These are phyloP conservation scores for Hippocampus comes DNA, from an alignment of 2,113 vertebrate species.

Conservation along the genomic window DNA sequence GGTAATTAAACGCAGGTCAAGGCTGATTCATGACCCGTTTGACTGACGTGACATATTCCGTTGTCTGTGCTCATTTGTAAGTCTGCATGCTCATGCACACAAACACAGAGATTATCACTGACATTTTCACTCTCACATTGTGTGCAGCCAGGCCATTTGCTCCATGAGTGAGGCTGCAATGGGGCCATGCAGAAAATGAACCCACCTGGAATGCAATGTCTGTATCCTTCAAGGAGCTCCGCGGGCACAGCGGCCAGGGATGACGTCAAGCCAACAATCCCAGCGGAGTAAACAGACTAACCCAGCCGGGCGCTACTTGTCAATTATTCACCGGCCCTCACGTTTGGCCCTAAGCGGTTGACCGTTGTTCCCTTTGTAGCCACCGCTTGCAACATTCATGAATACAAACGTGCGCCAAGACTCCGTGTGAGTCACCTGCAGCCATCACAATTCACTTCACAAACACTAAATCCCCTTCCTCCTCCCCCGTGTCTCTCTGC, in stretches of 20 bases:
- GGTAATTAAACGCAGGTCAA: constrained; percentile 64
- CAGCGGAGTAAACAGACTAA: constrained; percentile 16
- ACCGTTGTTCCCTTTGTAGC: constrained; percentile 19
- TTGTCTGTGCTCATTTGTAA: constrained; percentile 26
- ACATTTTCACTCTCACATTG: constrained; percentile 10
- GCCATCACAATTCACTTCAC: constrained; percentile 34
- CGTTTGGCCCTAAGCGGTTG: constrained; percentile 37
- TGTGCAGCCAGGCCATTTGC: constrained; percentile 16
- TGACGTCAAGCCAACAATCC: constrained; percentile 38
- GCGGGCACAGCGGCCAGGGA: constrained; percentile 21
- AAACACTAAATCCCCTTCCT: neutral
- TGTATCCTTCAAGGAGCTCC: constrained; percentile 8
- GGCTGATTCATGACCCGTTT: constrained; percentile 59
- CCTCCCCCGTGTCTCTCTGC: neutral
- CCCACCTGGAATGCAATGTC: constrained; percentile 4
- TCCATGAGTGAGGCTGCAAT: neutral
- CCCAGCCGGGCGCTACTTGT: constrained; percentile 27
- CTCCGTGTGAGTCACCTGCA: constrained; percentile 12
- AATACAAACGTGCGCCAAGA: constrained; percentile 27
- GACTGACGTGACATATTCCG: constrained; percentile 48
- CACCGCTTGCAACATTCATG: constrained; percentile 42
- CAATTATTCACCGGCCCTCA: constrained; percentile 46
- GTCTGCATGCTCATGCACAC: constrained; percentile 30
- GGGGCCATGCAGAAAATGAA: constrained; percentile 6
- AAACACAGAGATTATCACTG: constrained; percentile 20